Base-by-base conservation (phyloP, 2,113 vertebrate genomes). In the Colistium nudipinnis region DNA sequence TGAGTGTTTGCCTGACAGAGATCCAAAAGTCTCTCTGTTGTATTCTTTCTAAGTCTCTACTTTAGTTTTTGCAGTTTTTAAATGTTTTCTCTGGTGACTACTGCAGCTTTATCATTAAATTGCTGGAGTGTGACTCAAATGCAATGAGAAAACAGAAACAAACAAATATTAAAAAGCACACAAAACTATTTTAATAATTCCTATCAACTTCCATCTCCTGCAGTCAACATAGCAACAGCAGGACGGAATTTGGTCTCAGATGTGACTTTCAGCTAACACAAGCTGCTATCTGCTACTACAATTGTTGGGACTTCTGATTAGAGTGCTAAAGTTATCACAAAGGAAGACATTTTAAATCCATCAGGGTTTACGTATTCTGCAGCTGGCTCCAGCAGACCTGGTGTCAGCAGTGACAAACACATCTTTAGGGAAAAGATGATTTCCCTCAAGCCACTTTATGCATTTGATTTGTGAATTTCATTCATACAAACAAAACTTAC, bases 381-480 rank as follows among this genome's bases (percentile, higher is more conserved):
- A 1, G 33, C 48, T 62, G n/a, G 31, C 41, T 41, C 16, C 22
- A 33, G 19, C 41, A 19, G 7, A 41, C 17, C 41, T 31, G 35
- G 35, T 43, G 47, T 30, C 19, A 54, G 6, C 59, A 5, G 56
- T n/a, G 6, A 30, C 33, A 11, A 64, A 55, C 51, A 51, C 12
- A 36, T 41, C 30, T 78, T 36, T n/a, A n/a, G n/a, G n/a, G n/a
- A n/a, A n/a, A n/a, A 45, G 52, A 55, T 47, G 51, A 35, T 59
- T 52, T 53, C 64, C 55, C 41, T 27, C 13, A 11, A 55, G 30
- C 12, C 35, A 51, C 33, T 65, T 64, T 25, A 31, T 78, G 59
- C 44, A 55, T 38, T 78, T 70, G 43, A 70, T 20, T 38, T 62
- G 59, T 80, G 51, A 51, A 63, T 25, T 11, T 31, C 38, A 71